A percentile compares a stretch with the other conserved stretches of the same genome.
Conservation (phyloP, 2,888 invertebrate genomes). For the Microchrysa polita region DNA sequence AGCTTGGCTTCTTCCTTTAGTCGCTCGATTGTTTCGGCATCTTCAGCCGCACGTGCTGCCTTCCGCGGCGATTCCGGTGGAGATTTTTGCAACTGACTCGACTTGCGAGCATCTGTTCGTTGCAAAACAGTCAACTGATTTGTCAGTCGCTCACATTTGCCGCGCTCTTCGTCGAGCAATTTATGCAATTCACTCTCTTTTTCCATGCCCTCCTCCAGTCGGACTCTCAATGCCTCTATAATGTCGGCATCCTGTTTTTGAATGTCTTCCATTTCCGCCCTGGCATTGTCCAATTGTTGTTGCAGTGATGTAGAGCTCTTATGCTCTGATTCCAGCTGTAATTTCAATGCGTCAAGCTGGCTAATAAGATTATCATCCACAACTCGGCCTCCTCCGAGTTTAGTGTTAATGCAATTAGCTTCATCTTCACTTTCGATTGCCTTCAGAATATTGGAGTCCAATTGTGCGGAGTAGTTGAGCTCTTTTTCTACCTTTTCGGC, state of each 20-base stretch:
- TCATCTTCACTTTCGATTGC: conserved; percentile 68
- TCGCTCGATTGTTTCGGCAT: conserved; percentile 66
- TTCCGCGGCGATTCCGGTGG: conserved; percentile 62
- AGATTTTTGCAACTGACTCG: conserved; percentile 58
- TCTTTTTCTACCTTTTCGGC: conserved; percentile 69
- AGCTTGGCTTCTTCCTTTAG: conserved; percentile 67
- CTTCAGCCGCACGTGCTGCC: conserved; percentile 58
- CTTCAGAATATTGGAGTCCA: conserved; percentile 69
- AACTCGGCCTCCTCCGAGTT: background rate
- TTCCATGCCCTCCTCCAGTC: conserved; percentile 72
- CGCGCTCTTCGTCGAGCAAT: conserved; percentile 67
- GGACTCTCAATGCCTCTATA: conserved; percentile 72
- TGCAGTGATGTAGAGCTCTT: conserved; percentile 69
- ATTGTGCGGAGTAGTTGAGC: conserved; percentile 69
- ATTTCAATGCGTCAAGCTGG: conserved; percentile 48
- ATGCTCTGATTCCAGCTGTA: conserved; percentile 64
- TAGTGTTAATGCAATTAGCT: conserved; percentile 57
- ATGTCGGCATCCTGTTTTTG: conserved; percentile 74
- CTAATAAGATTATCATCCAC: conserved; percentile 54
- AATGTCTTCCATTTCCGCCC: conserved; percentile 67
- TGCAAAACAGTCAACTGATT: conserved; percentile 63
- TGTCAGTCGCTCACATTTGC: conserved; percentile 66
- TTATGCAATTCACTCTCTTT: conserved; percentile 73
- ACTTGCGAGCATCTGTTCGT: conserved; percentile 60
- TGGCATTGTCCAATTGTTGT: conserved; percentile 69